These are phyloP conservation scores for Solenopsis invicta DNA, from an alignment of 1,140 invertebrate species.

Conservation along the genomic window DNA sequence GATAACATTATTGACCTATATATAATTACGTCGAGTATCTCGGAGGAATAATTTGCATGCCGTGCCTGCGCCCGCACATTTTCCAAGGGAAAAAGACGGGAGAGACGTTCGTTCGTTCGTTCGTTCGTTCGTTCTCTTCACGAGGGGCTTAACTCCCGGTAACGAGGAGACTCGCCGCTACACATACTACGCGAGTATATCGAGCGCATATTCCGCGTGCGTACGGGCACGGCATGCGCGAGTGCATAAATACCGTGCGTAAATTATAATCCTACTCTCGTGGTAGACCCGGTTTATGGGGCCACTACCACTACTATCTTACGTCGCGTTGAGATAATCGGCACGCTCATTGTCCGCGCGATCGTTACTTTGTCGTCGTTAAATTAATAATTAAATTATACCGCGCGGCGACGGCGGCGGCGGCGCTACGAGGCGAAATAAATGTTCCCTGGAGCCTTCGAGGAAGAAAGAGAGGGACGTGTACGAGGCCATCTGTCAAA, in stretches of 20 bases:
- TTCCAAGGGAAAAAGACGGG: too few relatives aligned
- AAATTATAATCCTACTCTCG: constrained; percentile 57
- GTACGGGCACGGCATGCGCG: not conserved
- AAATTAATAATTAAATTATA: constrained; percentile 68
- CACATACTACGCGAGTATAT: too few relatives aligned
- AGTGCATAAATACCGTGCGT: constrained; percentile 39
- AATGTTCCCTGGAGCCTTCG: constrained; percentile 34
- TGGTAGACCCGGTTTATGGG: constrained; percentile 15
- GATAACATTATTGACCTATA: constrained; percentile 64
- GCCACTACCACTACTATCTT: constrained; percentile 8
- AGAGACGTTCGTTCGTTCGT: too few relatives aligned
- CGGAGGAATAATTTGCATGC: constrained; percentile 56
- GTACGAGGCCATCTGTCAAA: constrained; percentile 74
- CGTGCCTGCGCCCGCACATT: not conserved
- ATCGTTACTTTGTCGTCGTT: constrained; percentile 60
- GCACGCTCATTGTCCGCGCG: constrained; percentile 54
- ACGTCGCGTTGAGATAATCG: constrained; percentile 45
- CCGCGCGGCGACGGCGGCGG: not conserved
- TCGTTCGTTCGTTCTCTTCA: not conserved
- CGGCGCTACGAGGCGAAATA: constrained; percentile 34
- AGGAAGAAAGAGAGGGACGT: not conserved
- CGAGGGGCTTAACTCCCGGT: constrained; percentile 22
- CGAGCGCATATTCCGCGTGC: not conserved
- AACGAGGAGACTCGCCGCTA: constrained; percentile 26
- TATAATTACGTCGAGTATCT: constrained; percentile 61